Evolutionary conservation across 2,113 vertebrate genomes (phyloP).

Genomic region (Epinephelus cyanopodus): DNA sequence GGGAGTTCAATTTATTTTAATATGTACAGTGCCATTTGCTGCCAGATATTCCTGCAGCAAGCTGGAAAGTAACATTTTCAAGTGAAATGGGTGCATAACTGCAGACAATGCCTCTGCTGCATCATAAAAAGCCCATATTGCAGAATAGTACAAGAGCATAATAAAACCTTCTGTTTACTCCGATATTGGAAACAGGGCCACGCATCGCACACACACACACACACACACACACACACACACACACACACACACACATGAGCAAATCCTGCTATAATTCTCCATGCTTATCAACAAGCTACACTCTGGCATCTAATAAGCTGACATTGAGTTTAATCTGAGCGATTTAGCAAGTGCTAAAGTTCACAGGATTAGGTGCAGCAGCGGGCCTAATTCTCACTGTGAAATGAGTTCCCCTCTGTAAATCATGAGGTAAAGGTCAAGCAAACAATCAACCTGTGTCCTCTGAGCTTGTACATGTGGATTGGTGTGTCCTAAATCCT

Average conservation of each 20-base stretch:
- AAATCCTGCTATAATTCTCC: conserved; percentile 40
- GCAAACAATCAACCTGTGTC: conserved; percentile 52
- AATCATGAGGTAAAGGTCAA: conserved; percentile 50
- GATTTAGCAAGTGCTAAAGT: conserved; percentile 60
- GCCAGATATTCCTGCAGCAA: conserved; percentile 42
- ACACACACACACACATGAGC: conserved; percentile 22
- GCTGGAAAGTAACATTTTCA: conserved; percentile 46
- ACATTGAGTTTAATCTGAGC: conserved; percentile 37
- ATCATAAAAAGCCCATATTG: conserved; percentile 28
- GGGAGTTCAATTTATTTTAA: conserved; percentile 36
- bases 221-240: conserved; percentile 24
- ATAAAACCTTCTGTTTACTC: conserved; percentile 40
- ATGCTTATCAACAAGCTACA: conserved; percentile 48
- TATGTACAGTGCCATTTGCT: conserved; percentile 31
- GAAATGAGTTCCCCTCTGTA: conserved; percentile 22
- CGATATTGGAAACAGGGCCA: conserved; percentile 29
- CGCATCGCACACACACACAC: conserved; percentile 15
- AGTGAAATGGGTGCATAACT: conserved; percentile 6
- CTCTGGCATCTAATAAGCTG: conserved; percentile 9
- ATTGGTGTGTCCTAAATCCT: conserved; percentile 19
- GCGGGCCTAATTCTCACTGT: conserved; percentile 5
- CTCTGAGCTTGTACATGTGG: conserved; percentile 23
- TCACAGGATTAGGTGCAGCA: conserved; percentile 60
- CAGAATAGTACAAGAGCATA: conserved; percentile 35
- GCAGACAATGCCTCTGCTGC: conserved; percentile 25